These are phyloP conservation scores for Vultur gryphus DNA, from an alignment of 2,797 vertebrate genomes.

Conservation along the genomic window DNA sequence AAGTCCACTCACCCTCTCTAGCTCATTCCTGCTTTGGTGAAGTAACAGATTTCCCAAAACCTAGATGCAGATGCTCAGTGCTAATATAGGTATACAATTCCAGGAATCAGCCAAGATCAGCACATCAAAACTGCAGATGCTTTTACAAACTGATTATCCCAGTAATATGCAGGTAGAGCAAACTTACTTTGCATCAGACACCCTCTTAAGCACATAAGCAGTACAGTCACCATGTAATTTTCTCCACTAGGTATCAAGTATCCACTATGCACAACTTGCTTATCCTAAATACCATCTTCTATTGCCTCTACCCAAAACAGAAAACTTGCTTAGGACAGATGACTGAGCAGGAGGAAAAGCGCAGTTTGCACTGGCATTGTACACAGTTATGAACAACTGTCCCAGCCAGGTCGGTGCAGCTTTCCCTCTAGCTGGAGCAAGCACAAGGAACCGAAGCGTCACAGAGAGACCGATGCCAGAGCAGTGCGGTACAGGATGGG, in stretches of 20 bases:
- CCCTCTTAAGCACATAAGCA: background rate
- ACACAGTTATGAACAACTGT: background rate
- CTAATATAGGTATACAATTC: background rate
- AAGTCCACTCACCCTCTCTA: background rate
- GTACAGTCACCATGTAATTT: background rate
- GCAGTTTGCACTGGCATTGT: too few relatives aligned
- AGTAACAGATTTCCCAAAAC: background rate
- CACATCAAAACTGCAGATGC: background rate
- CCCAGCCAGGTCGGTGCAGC: background rate
- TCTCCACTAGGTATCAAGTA: background rate
- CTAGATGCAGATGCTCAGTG: background rate
- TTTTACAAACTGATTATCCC: background rate
- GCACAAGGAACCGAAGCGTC: background rate
- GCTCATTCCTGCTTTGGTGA: background rate
- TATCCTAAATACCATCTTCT: background rate
- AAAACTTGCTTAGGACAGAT: background rate
- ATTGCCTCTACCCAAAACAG: rapidly evolving
- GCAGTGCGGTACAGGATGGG: rapidly evolving
- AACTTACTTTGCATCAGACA: background rate
- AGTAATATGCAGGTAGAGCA: background rate
- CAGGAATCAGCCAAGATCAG: background rate
- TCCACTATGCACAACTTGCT: background rate
- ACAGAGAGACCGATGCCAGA: background rate
- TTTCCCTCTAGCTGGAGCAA: background rate
- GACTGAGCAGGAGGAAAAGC: background rate